Percentiles rank a stretch among this genome's conserved stretches.
These are phyloP conservation scores for Apis cerana DNA, from an alignment of 1,140 invertebrate species.

Conservation along the genomic window DNA sequence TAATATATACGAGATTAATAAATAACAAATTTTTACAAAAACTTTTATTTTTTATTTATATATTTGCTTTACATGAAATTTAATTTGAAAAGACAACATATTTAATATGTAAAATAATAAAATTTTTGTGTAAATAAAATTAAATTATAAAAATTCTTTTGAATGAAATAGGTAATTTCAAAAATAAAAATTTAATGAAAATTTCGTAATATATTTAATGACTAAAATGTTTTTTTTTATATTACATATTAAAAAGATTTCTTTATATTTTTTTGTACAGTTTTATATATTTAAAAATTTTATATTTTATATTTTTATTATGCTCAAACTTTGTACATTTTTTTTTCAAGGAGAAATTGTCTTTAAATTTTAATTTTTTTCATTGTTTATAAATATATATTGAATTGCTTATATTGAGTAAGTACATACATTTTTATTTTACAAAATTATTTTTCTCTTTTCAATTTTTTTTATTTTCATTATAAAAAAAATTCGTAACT, in stretches of 20 bases:
- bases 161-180: neutral
- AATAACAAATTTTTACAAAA: slow-evolving; percentile 45
- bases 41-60: slow-evolving; percentile 45
- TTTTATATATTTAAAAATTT: slow-evolving; percentile 54
- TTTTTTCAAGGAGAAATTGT: neutral
- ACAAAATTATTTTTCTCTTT: slow-evolving; percentile 18
- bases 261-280: slow-evolving; percentile 19
- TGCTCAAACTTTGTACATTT: slow-evolving; percentile 40
- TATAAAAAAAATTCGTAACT: neutral
- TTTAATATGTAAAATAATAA: slow-evolving; percentile 22
- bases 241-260: slow-evolving; percentile 17
- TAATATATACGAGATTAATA: slow-evolving; percentile 2
- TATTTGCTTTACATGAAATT: slow-evolving; percentile 1
- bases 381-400: neutral
- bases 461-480: neutral
- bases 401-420: neutral
- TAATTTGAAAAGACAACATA: slow-evolving; percentile 34
- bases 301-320: slow-evolving; percentile 32
- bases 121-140: slow-evolving; percentile 27
- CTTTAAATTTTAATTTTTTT: slow-evolving; percentile 7
- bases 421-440: neutral
- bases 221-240: neutral
- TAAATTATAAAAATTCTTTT: slow-evolving; percentile 31
- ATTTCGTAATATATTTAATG: neutral
- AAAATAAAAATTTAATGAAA: slow-evolving; percentile 6